Conservation (phyloP, 2,888 invertebrate species). For the Spodoptera littoralis region DNA sequence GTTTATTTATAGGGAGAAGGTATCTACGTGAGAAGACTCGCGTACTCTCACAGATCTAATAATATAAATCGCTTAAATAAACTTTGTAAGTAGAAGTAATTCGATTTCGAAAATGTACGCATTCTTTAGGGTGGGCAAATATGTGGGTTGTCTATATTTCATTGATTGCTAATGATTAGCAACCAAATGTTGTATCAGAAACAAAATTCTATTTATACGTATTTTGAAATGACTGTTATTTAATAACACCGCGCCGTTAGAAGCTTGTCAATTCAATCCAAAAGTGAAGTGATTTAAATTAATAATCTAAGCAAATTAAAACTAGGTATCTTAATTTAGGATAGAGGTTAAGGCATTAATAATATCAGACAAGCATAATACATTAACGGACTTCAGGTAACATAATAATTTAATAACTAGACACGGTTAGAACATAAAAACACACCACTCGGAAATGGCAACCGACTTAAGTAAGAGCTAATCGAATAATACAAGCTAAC, state of each 20-base stretch:
- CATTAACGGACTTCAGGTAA: too few relatives aligned
- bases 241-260: too few relatives aligned
- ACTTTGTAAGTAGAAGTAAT: conserved; percentile 33
- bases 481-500: not conserved
- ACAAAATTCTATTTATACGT: too few relatives aligned
- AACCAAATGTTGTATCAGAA: too few relatives aligned
- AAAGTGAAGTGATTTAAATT: too few relatives aligned
- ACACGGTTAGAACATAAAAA: not conserved
- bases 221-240: too few relatives aligned
- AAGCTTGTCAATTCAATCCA: too few relatives aligned
- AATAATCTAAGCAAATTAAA: too few relatives aligned
- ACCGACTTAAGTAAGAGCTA: conserved; percentile 18
- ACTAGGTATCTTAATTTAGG: too few relatives aligned
- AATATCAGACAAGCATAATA: too few relatives aligned
- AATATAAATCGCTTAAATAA: conserved; percentile 26
- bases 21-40: conserved; percentile 61
- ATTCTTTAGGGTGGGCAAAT: too few relatives aligned
- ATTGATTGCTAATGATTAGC: not conserved
- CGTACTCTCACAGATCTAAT: conserved; percentile 43
- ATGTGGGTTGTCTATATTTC: not conserved
- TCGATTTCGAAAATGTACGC: conserved; percentile 11
- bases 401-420: not conserved
- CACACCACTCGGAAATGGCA: conserved; percentile 24
- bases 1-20: conserved; percentile 50
- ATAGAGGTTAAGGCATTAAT: too few relatives aligned